Evolutionary conservation across 2,888 invertebrate species (phyloP).

Genomic region (Drosophila parthenogenetica): DNA sequence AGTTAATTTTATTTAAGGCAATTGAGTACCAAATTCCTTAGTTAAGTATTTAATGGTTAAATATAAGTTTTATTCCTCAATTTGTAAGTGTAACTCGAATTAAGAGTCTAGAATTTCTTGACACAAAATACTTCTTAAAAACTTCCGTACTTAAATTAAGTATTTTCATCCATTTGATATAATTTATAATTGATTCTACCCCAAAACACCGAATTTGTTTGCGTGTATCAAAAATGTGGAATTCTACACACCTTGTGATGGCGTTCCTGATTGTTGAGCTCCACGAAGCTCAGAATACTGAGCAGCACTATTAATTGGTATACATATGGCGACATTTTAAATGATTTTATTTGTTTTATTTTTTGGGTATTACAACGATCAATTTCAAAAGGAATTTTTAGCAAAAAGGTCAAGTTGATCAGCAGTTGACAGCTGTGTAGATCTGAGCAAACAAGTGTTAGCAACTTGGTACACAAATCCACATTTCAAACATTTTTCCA

Average conservation of each 20-base stretch:
- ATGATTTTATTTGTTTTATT: slow-evolving; percentile 9
- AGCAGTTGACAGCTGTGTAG: slow-evolving; percentile 44
- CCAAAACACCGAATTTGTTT: too few species aligned
- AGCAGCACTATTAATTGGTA: slow-evolving; percentile 40
- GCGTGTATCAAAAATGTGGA: background rate
- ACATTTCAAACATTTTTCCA: slow-evolving; percentile 65
- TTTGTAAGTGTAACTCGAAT: too few species aligned
- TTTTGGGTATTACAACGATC: slow-evolving; percentile 11
- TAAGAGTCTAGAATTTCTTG: too few species aligned
- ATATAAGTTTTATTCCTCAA: too few species aligned
- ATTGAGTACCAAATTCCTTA: too few species aligned
- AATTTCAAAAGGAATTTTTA: slow-evolving; percentile 41
- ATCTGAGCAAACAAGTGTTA: slow-evolving; percentile 63
- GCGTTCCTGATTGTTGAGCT: slow-evolving; percentile 54
- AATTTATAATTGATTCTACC: too few species aligned
- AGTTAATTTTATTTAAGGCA: too few species aligned
- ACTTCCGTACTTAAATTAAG: too few species aligned
- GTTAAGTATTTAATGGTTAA: too few species aligned
- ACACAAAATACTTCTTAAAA: too few species aligned
- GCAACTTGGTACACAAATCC: slow-evolving; percentile 71
- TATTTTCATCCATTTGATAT: too few species aligned
- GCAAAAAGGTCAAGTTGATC: slow-evolving; percentile 73
- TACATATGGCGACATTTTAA: slow-evolving; percentile 46
- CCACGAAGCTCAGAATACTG: slow-evolving; percentile 45
- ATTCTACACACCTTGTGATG: slow-evolving; percentile 67